These are phyloP conservation scores for Iselma pallidipennis DNA, from an alignment of 2,888 invertebrate genomes.

Conservation along the genomic window DNA sequence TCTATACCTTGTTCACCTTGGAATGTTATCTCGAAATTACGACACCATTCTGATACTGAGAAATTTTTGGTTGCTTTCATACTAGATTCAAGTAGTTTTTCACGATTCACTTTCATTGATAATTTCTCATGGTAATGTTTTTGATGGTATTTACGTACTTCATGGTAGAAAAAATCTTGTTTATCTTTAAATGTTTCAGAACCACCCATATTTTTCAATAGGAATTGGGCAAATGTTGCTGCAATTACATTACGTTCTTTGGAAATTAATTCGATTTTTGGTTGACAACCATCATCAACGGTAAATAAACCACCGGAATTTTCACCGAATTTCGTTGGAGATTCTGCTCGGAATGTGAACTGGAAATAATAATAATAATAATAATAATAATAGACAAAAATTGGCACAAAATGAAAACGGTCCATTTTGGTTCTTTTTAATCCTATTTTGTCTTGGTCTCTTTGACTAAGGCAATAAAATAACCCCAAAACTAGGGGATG, in stretches of 20 bases:
- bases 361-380: too few species aligned
- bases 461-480: too few species aligned
- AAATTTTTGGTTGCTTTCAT: slow-evolving; percentile 87
- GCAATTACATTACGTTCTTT: slow-evolving; percentile 89
- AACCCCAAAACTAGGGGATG: slow-evolving; percentile 39
- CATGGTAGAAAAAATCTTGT: slow-evolving; percentile 68
- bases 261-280: slow-evolving; percentile 79
- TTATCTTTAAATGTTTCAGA: slow-evolving; percentile 85
- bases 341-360: slow-evolving; percentile 68
- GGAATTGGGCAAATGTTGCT: slow-evolving; percentile 88
- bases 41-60: slow-evolving; percentile 90
- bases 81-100: slow-evolving; percentile 79
- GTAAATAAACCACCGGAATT: slow-evolving; percentile 67
- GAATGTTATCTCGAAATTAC: slow-evolving; percentile 91
- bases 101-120: slow-evolving; percentile 78
- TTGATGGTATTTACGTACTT: slow-evolving; percentile 80
- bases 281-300: slow-evolving; percentile 91
- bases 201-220: slow-evolving; percentile 92
- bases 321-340: slow-evolving; percentile 59
- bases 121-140: slow-evolving; percentile 87
- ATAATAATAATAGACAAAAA: too few species aligned
- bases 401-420: too few species aligned
- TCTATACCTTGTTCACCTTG: slow-evolving; percentile 93
- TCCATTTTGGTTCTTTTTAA: too few species aligned
- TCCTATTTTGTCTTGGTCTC: too few species aligned